Conservation (phyloP, 1,140 invertebrate genomes). For the Oedothorax gibbosus region DNA sequence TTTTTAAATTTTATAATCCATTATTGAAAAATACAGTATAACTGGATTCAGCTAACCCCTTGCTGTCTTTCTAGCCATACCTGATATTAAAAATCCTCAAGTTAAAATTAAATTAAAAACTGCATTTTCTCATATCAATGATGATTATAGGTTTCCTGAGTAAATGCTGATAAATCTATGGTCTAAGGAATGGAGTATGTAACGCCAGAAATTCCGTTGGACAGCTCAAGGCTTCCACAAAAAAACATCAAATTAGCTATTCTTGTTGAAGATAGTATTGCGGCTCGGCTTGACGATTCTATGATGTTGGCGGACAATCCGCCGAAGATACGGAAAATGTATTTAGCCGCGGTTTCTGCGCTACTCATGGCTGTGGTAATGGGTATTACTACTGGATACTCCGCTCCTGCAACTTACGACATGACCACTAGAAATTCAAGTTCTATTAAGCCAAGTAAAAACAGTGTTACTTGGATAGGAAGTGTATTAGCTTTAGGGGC, state of each 20-base stretch:
- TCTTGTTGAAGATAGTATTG: not conserved
- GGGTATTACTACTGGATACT: constrained; percentile 22
- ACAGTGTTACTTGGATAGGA: constrained; percentile 57
- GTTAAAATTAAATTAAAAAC: too few species aligned
- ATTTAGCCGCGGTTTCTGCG: constrained; percentile 54
- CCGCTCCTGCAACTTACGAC: constrained; percentile 42
- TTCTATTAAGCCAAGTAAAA: constrained; percentile 15
- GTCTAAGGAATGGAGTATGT: not conserved
- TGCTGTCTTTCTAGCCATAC: too few species aligned
- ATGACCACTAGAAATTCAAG: not conserved
- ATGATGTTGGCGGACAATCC: not conserved
- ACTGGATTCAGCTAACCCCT: too few species aligned
- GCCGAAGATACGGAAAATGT: constrained; percentile 44
- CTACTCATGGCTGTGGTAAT: constrained; percentile 43
- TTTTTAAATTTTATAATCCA: too few species aligned
- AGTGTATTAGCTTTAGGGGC: constrained; percentile 58
- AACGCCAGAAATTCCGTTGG: not conserved
- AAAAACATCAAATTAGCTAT: not conserved
- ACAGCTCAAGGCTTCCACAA: not conserved
- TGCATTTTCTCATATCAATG: too few species aligned
- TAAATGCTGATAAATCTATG: not conserved
- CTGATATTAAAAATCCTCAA: too few species aligned
- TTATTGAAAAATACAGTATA: too few species aligned
- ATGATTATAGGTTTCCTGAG: too few species aligned
- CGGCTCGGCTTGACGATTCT: not conserved